Conservation (phyloP, 2,888 invertebrate genomes). For the Monopis laevigella region DNA sequence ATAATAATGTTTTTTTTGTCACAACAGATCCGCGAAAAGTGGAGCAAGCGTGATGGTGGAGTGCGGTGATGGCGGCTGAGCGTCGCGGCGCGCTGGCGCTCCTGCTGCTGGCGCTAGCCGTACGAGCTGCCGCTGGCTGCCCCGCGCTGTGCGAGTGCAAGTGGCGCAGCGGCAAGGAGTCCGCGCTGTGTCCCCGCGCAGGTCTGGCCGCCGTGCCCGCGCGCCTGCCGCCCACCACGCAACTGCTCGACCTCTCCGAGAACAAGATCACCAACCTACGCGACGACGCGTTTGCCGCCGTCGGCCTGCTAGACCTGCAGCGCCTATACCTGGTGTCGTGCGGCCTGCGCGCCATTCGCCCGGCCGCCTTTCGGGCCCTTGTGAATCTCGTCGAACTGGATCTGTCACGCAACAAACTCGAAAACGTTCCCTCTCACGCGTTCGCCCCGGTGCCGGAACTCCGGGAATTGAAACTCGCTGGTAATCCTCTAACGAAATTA, state of each 20-base stretch:
- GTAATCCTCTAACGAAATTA: constrained; percentile 78
- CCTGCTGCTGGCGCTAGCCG: constrained; percentile 43
- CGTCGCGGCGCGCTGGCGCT: constrained; percentile 62
- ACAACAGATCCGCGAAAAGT: too few species aligned
- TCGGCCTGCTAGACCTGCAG: constrained; percentile 82
- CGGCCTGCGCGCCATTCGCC: constrained; percentile 73
- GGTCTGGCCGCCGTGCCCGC: constrained; percentile 78
- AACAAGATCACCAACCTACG: constrained; percentile 75
- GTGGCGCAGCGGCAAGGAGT: constrained; percentile 89
- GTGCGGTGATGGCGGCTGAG: constrained; percentile 70
- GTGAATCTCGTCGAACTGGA: constrained; percentile 85
- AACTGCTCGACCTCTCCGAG: constrained; percentile 80
- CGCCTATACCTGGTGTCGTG: constrained; percentile 80
- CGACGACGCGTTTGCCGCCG: constrained; percentile 77
- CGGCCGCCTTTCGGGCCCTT: constrained; percentile 78
- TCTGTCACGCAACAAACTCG: constrained; percentile 76
- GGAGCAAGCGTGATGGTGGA: constrained; percentile 20
- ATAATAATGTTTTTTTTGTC: constrained; percentile 23
- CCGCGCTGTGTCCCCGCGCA: constrained; percentile 80
- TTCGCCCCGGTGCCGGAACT: constrained; percentile 79
- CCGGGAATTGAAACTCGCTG: constrained; percentile 76
- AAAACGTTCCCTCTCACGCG: constrained; percentile 75
- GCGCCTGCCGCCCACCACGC: constrained; percentile 80
- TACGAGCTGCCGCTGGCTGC: constrained; percentile 70
- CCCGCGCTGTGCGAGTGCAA: constrained; percentile 85